A percentile compares a stretch with the other conserved stretches of the same genome.
Conservation (phyloP, 2,797 vertebrate genomes). For the Danio tinwini region DNA sequence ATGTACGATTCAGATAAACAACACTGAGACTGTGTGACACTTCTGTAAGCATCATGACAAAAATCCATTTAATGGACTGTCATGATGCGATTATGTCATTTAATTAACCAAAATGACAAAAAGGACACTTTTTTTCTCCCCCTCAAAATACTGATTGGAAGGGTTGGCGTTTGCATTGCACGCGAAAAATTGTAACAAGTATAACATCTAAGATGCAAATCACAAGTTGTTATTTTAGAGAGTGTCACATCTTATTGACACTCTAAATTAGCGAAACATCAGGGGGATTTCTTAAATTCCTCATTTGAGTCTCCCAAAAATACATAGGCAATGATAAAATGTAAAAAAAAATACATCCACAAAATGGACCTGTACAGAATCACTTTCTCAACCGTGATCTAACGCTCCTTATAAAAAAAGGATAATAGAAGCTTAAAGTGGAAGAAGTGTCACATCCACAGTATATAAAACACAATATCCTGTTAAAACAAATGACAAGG, state of each 20-base stretch:
- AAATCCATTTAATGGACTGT: slow-evolving; percentile 48
- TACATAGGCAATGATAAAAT: slow-evolving; percentile 30
- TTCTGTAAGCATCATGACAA: slow-evolving; percentile 26
- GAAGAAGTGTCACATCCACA: slow-evolving; percentile 41
- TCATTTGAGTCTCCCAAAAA: slow-evolving; percentile 50
- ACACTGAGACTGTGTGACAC: slow-evolving; percentile 28
- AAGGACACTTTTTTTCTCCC: slow-evolving; percentile 22
- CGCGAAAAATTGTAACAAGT: slow-evolving; percentile 37
- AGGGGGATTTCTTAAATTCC: slow-evolving; percentile 65
- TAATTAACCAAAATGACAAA: slow-evolving; percentile 41
- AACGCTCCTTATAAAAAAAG: slow-evolving; percentile 22
- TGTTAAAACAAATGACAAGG: slow-evolving; percentile 46
- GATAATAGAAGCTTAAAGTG: slow-evolving; percentile 43
- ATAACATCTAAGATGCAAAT: slow-evolving; percentile 57
- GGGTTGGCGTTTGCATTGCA: slow-evolving; percentile 50
- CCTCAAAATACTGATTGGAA: slow-evolving; percentile 32
- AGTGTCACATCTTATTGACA: slow-evolving; percentile 30
- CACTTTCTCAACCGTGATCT: slow-evolving; percentile 32
- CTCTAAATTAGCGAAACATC: slow-evolving; percentile 43
- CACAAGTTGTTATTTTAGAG: slow-evolving; percentile 55
- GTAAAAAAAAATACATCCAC: not conserved
- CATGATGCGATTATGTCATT: slow-evolving; percentile 28
- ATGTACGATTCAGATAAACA: slow-evolving; percentile 20
- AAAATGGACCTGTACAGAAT: slow-evolving; percentile 8
- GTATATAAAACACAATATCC: slow-evolving; percentile 43